phyloP scores from a whole-genome alignment of 1,140 invertebrate genomes.

The Cephus cinctus region DNA sequence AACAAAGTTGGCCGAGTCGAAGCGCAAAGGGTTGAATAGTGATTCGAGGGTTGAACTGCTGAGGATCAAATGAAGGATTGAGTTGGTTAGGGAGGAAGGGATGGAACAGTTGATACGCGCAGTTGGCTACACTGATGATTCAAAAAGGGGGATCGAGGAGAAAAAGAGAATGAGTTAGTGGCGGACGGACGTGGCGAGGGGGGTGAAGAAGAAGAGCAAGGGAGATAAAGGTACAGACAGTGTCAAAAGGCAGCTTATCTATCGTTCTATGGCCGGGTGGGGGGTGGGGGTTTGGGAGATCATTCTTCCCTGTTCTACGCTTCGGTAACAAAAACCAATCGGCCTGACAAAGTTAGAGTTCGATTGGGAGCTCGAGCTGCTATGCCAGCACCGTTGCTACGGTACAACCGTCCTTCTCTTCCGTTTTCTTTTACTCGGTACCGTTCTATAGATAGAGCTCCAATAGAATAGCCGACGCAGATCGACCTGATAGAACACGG shows the following conservation, averaged over 20 bases:
- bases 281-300: constrained; percentile 17
- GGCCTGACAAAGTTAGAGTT: constrained; percentile 39
- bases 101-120: constrained; percentile 17
- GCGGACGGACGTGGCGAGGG: not conserved
- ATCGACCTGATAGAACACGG: not conserved
- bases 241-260: constrained; percentile 35
- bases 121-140: constrained; percentile 23
- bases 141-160: constrained; percentile 14
- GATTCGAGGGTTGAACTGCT: not conserved
- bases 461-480: not conserved
- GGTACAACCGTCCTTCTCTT: constrained; percentile 10
- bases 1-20: too few relatives aligned
- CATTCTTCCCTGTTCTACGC: too few relatives aligned
- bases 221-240: too few relatives aligned
- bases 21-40: not conserved
- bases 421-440: constrained; percentile 16
- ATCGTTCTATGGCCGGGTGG: constrained; percentile 29
- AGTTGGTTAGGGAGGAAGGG: not conserved
- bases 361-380: constrained; percentile 34
- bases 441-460: too few relatives aligned
- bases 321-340: constrained; percentile 35
- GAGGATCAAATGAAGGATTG: not conserved
- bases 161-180: not conserved
- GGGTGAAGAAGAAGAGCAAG: too few relatives aligned
- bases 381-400: constrained; percentile 22